Percentiles rank a stretch among this genome's conserved stretches.
phyloP scores from a whole-genome alignment of 2,797 vertebrate genomes.

The Enteromius mattozi region DNA sequence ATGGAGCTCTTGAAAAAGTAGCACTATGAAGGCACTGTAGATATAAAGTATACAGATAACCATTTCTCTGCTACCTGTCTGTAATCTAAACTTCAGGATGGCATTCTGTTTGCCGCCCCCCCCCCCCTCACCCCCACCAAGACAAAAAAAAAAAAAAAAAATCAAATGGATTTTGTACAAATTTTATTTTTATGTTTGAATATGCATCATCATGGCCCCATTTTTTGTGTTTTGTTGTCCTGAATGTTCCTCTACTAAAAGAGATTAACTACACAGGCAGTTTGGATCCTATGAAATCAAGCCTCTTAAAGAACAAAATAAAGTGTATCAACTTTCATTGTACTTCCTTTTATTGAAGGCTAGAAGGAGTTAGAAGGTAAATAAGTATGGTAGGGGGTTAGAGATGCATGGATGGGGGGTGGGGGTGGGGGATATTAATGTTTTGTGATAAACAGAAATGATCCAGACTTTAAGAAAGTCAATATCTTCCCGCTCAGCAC shows the following conservation, averaged over 20 bases:
- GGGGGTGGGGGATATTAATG: slow-evolving; percentile 74
- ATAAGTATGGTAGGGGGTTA: slow-evolving; percentile 63
- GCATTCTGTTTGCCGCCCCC: slow-evolving; percentile 61
- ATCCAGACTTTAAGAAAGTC: slow-evolving; percentile 83
- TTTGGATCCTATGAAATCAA: slow-evolving; percentile 74
- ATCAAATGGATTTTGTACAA: slow-evolving; percentile 47
- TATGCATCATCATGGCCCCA: not conserved
- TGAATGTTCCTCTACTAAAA: slow-evolving; percentile 53
- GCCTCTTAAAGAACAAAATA: slow-evolving; percentile 69
- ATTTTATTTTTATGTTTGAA: slow-evolving; percentile 61
- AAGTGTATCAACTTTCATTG: slow-evolving; percentile 74
- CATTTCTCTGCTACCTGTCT: slow-evolving; percentile 72
- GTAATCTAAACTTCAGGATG: slow-evolving; percentile 68
- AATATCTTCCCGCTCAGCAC: slow-evolving; percentile 82
- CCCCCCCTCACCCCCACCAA: too few relatives aligned
- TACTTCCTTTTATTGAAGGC: slow-evolving; percentile 76
- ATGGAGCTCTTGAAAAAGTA: slow-evolving; percentile 70
- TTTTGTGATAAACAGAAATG: slow-evolving; percentile 85
- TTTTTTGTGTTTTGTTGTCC: slow-evolving; percentile 48
- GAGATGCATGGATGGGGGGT: slow-evolving; percentile 33
- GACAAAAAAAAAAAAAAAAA: not conserved
- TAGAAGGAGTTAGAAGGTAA: slow-evolving; percentile 66
- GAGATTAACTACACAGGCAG: slow-evolving; percentile 65
- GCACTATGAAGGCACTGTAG: slow-evolving; percentile 68
- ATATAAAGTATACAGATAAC: slow-evolving; percentile 69